Evolutionary conservation across 2,888 invertebrate species (phyloP), one percentile per base, ranked within the genome.

Genomic region (Elegia similella): DNA sequence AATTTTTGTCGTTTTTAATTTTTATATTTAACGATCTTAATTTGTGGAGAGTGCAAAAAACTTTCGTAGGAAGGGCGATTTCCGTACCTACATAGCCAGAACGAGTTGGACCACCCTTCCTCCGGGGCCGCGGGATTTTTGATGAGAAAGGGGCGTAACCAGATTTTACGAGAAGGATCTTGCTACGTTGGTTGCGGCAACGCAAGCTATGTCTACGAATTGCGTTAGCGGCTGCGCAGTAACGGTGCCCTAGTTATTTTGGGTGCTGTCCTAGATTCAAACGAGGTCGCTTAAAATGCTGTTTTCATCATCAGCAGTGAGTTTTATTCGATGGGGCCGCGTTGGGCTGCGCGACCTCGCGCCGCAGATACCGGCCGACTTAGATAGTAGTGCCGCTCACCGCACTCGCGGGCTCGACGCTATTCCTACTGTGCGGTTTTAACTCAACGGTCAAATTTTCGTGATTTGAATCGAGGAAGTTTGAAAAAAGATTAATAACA

Each of bases 171-270:
- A 62, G 64, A 58, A 65, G 67, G 79, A 43, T 78, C 80, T 66
- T 48, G 43, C 38, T 67, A 60, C 44, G 64, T 62, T 74, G 80
- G 84, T 54, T 68, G 69, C 55, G 59, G 67, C 64, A 63, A 57
- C 68, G 72, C 72, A 72, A 67, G 70, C 67, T 69, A 68, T 67
- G 76, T 74, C 80, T 75, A 75, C 71, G 78, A 78, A 75, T 83
- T 82, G 81, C 80, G 82, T 77, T 83, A 81, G 82, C 83, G 80
- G 66, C 82, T 84, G 86, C 85, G 88, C 86, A 82, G 82, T 86
- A 84, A 87, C 84, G 78, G 81, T 85, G 89, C 76, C 88, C 88
- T 84, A 88, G 89, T 88, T 88, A 88, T 89, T 89, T 89, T 74
- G 87, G 90, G 84, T 86, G 78, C 78, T 79, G 89, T 82, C 86